Evolutionary conservation across 2,888 invertebrate species (phyloP).

Genomic region (Cryptus viduatorius): DNA sequence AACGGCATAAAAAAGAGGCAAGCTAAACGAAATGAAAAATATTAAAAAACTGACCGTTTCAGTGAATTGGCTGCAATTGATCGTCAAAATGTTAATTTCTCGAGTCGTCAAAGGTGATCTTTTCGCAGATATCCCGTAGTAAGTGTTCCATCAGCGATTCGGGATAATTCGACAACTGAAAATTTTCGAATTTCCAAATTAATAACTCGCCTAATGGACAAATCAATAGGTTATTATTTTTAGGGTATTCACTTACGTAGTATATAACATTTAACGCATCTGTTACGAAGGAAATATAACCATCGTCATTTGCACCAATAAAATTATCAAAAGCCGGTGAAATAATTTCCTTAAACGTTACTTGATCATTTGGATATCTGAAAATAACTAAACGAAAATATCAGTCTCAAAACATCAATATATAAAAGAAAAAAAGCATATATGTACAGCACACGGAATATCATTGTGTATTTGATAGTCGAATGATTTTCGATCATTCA

Average conservation of each 20-base stretch:
- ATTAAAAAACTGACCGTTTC: constrained; percentile 39
- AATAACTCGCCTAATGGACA: not conserved
- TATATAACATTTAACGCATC: constrained; percentile 88
- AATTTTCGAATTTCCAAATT: constrained; percentile 53
- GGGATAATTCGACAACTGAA: constrained; percentile 88
- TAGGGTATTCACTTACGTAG: constrained; percentile 82
- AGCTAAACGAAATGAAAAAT: too few species aligned
- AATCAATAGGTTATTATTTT: constrained; percentile 38
- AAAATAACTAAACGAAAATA: constrained; percentile 64
- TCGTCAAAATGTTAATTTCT: constrained; percentile 57
- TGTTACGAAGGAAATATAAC: too few species aligned
- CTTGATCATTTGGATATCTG: constrained; percentile 86
- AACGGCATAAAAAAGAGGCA: too few species aligned
- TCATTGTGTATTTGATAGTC: not conserved
- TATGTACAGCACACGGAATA: not conserved
- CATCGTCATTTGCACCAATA: constrained; percentile 82
- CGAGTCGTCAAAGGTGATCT: constrained; percentile 51
- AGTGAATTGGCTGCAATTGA: not conserved
- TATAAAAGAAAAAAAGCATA: too few species aligned
- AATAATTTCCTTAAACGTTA: constrained; percentile 86
- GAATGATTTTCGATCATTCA: constrained; percentile 31
- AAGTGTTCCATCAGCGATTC: constrained; percentile 81
- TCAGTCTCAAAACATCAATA: not conserved
- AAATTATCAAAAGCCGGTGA: constrained; percentile 86
- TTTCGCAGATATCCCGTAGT: constrained; percentile 69